Evolutionary conservation across 2,888 invertebrate species (phyloP).

Genomic region (Orthosia gothica): DNA sequence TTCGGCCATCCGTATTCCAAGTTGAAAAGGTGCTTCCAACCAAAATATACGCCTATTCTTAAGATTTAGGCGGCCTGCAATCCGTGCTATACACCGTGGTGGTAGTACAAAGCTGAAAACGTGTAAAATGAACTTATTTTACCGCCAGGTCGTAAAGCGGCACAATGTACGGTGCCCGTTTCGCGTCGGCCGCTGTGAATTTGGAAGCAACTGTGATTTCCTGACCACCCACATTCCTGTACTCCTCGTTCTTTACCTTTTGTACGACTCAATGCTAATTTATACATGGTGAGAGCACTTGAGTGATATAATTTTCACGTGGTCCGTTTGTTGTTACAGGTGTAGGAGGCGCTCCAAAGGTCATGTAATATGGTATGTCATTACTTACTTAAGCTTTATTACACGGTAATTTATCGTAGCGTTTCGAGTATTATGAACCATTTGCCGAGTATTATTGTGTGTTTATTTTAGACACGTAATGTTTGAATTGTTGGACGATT

Average conservation of each 20-base stretch:
- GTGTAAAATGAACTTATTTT: constrained; percentile 78
- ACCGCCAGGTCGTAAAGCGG: constrained; percentile 74
- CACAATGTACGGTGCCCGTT: constrained; percentile 67
- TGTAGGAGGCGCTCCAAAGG: constrained; percentile 75
- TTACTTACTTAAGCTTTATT: constrained; percentile 55
- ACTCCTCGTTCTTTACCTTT: constrained; percentile 53
- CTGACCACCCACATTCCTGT: constrained; percentile 63
- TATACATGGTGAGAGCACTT: constrained; percentile 45
- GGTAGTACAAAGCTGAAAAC: constrained; percentile 73
- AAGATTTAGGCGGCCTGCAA: constrained; percentile 60
- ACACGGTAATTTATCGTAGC: constrained; percentile 50
- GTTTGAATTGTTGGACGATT: constrained; percentile 33
- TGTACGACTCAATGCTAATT: constrained; percentile 63
- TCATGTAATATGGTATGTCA: constrained; percentile 74
- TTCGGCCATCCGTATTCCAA: constrained; percentile 24
- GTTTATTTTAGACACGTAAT: constrained; percentile 51
- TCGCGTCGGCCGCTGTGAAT: constrained; percentile 61
- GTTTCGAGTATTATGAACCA: constrained; percentile 50
- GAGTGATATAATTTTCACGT: constrained; percentile 45
- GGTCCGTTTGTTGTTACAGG: constrained; percentile 76
- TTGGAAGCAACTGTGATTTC: constrained; percentile 69
- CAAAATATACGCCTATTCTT: constrained; percentile 48
- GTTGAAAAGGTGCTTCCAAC: constrained; percentile 27
- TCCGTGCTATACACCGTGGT: constrained; percentile 43
- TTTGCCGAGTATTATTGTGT: constrained; percentile 47